Conservation (phyloP, 2,113 vertebrate species). For the Carassius carassius region DNA sequence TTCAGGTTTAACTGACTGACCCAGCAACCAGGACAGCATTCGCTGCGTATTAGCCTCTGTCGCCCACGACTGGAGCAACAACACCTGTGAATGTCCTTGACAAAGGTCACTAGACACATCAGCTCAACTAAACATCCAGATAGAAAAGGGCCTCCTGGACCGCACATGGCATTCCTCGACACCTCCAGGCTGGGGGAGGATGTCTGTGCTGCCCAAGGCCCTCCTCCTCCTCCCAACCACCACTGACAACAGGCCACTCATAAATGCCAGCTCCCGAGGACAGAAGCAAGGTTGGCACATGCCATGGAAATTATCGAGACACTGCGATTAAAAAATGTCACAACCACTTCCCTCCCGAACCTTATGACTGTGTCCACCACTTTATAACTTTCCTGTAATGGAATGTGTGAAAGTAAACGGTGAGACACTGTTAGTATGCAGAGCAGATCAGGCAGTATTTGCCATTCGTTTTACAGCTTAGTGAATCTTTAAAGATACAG, state of each 20-base stretch:
- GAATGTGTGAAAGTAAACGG: slow-evolving; percentile 52
- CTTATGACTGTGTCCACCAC: slow-evolving; percentile 48
- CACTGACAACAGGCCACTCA: slow-evolving; percentile 66
- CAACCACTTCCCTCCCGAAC: slow-evolving; percentile 30
- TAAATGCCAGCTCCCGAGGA: slow-evolving; percentile 71
- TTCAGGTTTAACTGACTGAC: not conserved
- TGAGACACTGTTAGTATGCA: slow-evolving; percentile 49
- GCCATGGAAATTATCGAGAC: slow-evolving; percentile 63
- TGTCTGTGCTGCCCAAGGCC: slow-evolving; percentile 55
- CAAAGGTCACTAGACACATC: slow-evolving; percentile 44
- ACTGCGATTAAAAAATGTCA: slow-evolving; percentile 77
- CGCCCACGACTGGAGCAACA: slow-evolving; percentile 7
- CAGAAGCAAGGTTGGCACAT: slow-evolving; percentile 62
- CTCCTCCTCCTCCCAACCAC: slow-evolving; percentile 52
- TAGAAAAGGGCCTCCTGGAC: slow-evolving; percentile 32
- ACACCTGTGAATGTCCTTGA: slow-evolving; percentile 24
- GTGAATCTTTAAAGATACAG: slow-evolving; percentile 24
- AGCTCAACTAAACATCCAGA: slow-evolving; percentile 43
- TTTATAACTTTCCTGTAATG: slow-evolving; percentile 60
- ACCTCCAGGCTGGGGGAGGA: not conserved
- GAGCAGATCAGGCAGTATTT: slow-evolving; percentile 46
- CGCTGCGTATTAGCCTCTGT: not conserved
- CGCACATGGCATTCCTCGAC: not conserved
- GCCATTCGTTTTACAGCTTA: slow-evolving; percentile 28
- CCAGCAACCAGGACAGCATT: slow-evolving; percentile 2